Evolutionary conservation across 1,140 invertebrate genomes (phyloP).

Genomic region (Sycophila sp.): DNA sequence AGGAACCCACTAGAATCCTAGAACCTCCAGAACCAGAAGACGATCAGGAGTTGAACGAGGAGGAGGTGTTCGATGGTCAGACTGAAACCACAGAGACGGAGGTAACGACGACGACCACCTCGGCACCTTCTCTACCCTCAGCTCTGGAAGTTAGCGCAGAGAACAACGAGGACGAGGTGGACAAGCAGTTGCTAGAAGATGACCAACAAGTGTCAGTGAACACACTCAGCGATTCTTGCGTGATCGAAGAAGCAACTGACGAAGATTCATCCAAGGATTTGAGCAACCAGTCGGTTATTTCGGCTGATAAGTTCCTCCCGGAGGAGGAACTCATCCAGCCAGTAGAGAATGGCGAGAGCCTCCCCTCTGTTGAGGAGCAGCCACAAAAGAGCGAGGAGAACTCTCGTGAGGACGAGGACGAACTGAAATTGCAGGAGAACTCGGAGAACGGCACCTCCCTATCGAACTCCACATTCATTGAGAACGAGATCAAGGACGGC

Average conservation of each 20-base stretch:
- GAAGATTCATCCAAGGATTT: not conserved
- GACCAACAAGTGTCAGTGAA: conserved; percentile 1
- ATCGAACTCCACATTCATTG: not conserved
- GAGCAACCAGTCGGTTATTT: not conserved
- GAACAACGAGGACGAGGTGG: not conserved
- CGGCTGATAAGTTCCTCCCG: conserved; percentile 37
- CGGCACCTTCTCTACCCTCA: not conserved
- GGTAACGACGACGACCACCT: conserved; percentile 28
- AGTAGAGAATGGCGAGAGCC: not conserved
- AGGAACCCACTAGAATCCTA: not conserved
- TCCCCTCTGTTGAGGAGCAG: not conserved
- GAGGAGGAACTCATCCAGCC: conserved; percentile 26
- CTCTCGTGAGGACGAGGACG: not conserved
- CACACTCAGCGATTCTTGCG: conserved; percentile 3
- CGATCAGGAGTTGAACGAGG: conserved; percentile 39
- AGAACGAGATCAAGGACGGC: not conserved
- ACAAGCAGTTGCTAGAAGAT: not conserved
- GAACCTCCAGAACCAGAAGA: conserved; percentile 8
- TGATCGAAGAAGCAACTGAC: not conserved
- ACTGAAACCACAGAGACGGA: conserved; percentile 30
- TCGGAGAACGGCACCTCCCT: not conserved
- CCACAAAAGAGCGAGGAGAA: not conserved
- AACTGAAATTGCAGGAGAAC: not conserved
- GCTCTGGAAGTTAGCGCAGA: conserved; percentile 17
- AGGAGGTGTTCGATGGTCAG: conserved; percentile 27